Base-by-base conservation (phyloP, 2,113 vertebrate species). In the Mormyrus lacerda region DNA sequence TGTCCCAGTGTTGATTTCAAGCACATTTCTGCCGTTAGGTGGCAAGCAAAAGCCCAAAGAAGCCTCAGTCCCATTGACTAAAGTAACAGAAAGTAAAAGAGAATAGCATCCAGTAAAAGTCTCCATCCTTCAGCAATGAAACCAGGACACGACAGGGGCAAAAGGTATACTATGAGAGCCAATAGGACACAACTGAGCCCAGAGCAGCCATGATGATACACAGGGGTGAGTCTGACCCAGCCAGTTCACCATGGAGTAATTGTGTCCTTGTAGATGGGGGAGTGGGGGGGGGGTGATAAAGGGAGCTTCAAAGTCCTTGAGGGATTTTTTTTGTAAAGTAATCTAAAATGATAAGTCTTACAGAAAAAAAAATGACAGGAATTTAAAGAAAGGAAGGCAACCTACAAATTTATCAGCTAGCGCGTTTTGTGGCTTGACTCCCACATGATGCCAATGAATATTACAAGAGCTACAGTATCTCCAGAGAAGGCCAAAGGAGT, bases 231-330 rank as follows among this genome's bases (percentile, higher is more conserved):
- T 42, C 47, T 11, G 45, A 85, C 73, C 73, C 42, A 84, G 44
- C 21, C 82, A 24, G 42, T 84, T 84, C 39, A 47, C 39, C 50
- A 17, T 87, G 85, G 48, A 55, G n/a, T 35, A 87, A 87, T 39
- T 53, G 48, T 50, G 85, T 87, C 48, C 85, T 51, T 87, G 85
- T 35, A 87, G 85, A 48, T 35, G 13, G 19, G 4, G 21, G 44
- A 0, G n/a, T 27, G 48, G 31, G 11, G 42, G 82, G 21, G 35
- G 5, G 3, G 13, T 87, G 48, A 87, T 87, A 53, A 53, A 87
- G 31, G 50, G 48, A 50, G 85, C 85, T 35, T 87, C 15, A 19
- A 87, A 87, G 48, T 87, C 85, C 85, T 87, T 87, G 85, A 87
- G 85, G 17, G 85, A 35, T 86, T 87, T 87, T 87, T 86, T 86